These are phyloP conservation scores for Peromyscus aztecus DNA, from an alignment of 2,797 vertebrate genomes.

Conservation along the genomic window DNA sequence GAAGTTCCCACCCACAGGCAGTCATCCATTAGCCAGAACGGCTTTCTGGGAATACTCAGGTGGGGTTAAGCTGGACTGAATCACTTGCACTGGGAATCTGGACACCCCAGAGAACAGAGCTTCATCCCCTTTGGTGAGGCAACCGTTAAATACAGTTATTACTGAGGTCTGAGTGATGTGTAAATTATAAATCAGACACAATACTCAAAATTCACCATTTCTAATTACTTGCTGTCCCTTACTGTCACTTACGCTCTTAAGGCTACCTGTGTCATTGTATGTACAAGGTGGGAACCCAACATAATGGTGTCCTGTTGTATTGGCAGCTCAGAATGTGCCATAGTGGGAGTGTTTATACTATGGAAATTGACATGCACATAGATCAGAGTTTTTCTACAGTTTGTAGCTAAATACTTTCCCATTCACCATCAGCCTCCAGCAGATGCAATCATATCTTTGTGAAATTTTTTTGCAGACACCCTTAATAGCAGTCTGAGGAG, in stretches of 20 bases:
- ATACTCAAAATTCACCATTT: background rate
- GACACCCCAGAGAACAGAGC: background rate
- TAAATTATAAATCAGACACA: background rate
- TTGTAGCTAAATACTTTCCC: background rate
- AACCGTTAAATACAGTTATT: background rate
- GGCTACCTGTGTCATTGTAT: fast-evolving
- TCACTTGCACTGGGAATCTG: background rate
- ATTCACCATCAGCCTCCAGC: background rate
- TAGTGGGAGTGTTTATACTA: background rate
- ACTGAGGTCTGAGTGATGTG: background rate
- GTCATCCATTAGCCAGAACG: background rate
- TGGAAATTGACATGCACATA: fast-evolving
- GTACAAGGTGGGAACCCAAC: background rate
- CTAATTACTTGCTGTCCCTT: background rate
- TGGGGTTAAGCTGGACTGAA: too few relatives aligned
- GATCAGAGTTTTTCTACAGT: background rate
- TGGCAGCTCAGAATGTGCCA: background rate
- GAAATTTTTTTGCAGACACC: background rate
- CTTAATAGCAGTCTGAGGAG: background rate
- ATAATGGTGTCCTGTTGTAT: fast-evolving
- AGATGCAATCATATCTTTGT: background rate
- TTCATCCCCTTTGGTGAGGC: background rate
- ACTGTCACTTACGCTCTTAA: too few relatives aligned
- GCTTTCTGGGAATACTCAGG: background rate
- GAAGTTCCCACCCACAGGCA: background rate